Conservation (phyloP, 2,797 vertebrate species). For the Cyclura pinguis region DNA sequence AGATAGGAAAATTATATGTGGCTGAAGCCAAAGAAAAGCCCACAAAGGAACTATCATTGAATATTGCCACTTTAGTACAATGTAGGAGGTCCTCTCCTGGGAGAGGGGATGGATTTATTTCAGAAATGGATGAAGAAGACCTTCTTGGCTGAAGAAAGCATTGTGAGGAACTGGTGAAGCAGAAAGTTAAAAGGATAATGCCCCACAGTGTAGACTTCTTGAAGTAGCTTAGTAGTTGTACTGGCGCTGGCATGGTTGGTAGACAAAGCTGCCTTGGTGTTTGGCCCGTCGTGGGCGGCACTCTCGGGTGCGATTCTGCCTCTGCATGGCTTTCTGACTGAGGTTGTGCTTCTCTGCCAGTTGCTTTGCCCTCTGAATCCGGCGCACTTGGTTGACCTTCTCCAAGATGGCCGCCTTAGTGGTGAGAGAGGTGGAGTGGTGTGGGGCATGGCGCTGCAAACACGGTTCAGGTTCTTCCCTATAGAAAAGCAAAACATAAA, state of each 20-base stretch:
- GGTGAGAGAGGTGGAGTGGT: constrained; percentile 79
- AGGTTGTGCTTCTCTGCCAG: constrained; percentile 88
- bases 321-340: constrained; percentile 90
- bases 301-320: constrained; percentile 92
- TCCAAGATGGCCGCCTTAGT: constrained; percentile 86
- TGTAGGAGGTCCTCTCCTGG: constrained; percentile 8
- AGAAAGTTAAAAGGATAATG: constrained; percentile 56
- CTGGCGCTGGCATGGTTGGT: constrained; percentile 96
- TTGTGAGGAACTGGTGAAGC: constrained; percentile 44
- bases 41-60: background rate
- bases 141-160: constrained; percentile 34
- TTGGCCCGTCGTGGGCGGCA: constrained; percentile 84
- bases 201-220: constrained; percentile 42
- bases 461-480: constrained; percentile 82
- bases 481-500: constrained; percentile 34
- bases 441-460: constrained; percentile 74
- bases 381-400: constrained; percentile 89
- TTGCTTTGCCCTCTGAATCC: constrained; percentile 91
- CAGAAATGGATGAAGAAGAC: constrained; percentile 27
- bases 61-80: constrained; percentile 24
- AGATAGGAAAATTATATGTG: background rate
- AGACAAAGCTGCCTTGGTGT: constrained; percentile 87
- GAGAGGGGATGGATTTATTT: constrained; percentile 16
- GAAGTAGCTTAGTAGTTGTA: constrained; percentile 88
- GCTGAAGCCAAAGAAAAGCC: constrained; percentile 32